Conservation (phyloP, 2,888 invertebrate species). For the Willowsia nigromaculata region DNA sequence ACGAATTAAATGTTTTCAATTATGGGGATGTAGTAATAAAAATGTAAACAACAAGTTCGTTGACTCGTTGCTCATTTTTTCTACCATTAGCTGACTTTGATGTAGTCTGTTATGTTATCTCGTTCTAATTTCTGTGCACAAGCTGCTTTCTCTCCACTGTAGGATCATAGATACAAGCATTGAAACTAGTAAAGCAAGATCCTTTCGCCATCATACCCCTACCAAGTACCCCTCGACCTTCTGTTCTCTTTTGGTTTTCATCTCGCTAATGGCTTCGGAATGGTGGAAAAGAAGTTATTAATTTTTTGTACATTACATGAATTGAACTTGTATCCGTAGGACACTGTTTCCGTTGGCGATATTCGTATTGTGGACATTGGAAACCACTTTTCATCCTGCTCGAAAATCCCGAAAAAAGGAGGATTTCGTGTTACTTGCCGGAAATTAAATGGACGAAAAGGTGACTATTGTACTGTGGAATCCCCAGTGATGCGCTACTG, state of each 20-base stretch:
- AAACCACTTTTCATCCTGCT: conserved; percentile 68
- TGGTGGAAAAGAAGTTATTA: not conserved
- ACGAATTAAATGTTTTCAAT: no score
- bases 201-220: not conserved
- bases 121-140: no score
- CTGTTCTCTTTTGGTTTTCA: not conserved
- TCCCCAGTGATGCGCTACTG: conserved; percentile 73
- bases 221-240: not conserved
- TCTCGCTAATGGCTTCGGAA: conserved; percentile 4
- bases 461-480: conserved; percentile 75
- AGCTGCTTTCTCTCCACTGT: not conserved
- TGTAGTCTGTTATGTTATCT: no score
- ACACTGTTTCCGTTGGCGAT: conserved; percentile 75
- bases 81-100: no score
- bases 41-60: no score
- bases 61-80: no score
- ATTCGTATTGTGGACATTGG: conserved; percentile 72
- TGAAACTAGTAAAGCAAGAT: not conserved
- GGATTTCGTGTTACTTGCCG: conserved; percentile 73
- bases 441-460: conserved; percentile 73
- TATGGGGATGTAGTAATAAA: no score
- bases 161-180: not conserved
- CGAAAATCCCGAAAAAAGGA: conserved; percentile 64
- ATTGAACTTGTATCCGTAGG: conserved; percentile 65
- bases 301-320: not conserved